phyloP scores from a whole-genome alignment of 2,113 vertebrate genomes.

The Tonatia bakeri region DNA sequence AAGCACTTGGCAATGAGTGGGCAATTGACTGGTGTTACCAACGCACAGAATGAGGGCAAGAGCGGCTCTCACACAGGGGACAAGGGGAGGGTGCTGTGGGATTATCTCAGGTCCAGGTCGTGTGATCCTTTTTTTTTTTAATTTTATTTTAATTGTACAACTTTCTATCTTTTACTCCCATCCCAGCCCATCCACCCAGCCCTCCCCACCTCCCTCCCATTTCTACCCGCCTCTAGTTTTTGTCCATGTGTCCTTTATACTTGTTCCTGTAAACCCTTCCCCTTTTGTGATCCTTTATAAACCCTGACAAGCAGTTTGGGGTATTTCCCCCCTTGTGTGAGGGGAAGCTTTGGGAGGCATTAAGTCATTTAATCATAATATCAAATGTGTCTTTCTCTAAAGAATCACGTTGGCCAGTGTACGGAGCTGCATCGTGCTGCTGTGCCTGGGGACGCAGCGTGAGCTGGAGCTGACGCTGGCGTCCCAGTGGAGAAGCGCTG shows the following conservation, averaged over 20 bases:
- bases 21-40: neutral
- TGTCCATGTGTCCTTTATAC: too few relatives aligned
- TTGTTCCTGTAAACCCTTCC: too few relatives aligned
- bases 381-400: neutral
- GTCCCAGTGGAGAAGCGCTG: accelerated
- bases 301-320: neutral
- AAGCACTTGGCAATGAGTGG: neutral
- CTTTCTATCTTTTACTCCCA: too few relatives aligned
- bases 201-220: too few relatives aligned
- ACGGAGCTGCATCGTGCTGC: neutral
- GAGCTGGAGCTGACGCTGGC: too few relatives aligned
- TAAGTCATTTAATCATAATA: neutral
- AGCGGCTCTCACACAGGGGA: accelerated
- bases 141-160: too few relatives aligned
- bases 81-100: too few relatives aligned
- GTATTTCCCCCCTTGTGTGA: neutral
- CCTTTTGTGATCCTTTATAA: neutral
- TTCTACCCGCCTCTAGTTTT: too few relatives aligned
- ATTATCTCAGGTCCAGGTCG: too few relatives aligned
- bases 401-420: neutral
- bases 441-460: accelerated
- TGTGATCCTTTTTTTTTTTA: neutral
- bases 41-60: neutral
- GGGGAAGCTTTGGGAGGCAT: neutral
- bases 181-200: too few relatives aligned